Evolutionary conservation across 1,140 invertebrate species (phyloP).

Genomic region (Camponotus floridanus): DNA sequence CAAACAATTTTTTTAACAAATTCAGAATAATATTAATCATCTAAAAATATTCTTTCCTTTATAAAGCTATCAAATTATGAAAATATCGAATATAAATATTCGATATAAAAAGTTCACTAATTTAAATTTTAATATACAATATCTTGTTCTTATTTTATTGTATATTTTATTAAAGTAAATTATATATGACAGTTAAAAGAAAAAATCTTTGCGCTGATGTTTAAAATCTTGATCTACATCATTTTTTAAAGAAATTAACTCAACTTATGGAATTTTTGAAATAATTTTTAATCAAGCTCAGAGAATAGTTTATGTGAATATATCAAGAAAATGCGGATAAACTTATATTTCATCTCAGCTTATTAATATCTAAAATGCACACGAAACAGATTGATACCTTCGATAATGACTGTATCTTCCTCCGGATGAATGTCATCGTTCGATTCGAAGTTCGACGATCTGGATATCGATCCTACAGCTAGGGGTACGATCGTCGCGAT

Average conservation of each 20-base stretch:
- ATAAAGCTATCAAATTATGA: neutral
- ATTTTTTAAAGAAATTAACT: neutral
- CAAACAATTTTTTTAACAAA: neutral
- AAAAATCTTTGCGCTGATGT: neutral
- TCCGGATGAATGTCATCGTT: slow-evolving; percentile 18
- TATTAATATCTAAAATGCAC: neutral
- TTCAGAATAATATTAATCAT: neutral
- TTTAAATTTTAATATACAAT: neutral
- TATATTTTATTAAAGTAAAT: neutral
- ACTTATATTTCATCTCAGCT: neutral
- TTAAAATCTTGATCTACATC: neutral
- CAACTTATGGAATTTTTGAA: neutral
- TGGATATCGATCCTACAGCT: neutral
- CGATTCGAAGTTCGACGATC: slow-evolving; percentile 11
- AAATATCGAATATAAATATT: neutral
- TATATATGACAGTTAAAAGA: neutral
- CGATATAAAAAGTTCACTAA: neutral
- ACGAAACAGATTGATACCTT: slow-evolving; percentile 67
- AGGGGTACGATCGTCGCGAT: slow-evolving; percentile 8
- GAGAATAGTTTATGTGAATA: neutral
- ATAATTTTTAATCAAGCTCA: neutral
- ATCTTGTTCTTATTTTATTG: neutral
- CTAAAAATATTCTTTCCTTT: neutral
- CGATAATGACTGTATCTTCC: slow-evolving; percentile 76
- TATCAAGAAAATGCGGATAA: neutral